Conservation (phyloP, 2,888 invertebrate species). For the Trichopoda pennipes region DNA sequence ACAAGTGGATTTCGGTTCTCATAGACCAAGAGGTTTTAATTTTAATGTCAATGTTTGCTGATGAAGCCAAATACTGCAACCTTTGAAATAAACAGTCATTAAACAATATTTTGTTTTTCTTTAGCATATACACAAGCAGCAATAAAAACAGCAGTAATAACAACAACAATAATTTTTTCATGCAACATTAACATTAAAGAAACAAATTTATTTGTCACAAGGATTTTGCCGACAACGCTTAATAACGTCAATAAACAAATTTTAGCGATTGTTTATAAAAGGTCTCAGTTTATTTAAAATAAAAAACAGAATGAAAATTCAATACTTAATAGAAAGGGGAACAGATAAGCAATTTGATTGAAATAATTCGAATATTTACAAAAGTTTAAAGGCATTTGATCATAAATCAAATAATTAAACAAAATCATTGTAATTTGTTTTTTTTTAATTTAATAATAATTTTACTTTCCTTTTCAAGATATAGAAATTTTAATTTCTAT, state of each 20-base stretch:
- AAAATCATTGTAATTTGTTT: too few species aligned
- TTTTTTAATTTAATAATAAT: too few species aligned
- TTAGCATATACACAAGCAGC: not conserved
- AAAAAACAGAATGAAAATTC: too few species aligned
- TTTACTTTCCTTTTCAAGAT: too few species aligned
- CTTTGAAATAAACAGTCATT: slow-evolving; percentile 27
- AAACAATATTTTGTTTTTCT: slow-evolving; percentile 21
- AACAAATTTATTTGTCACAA: slow-evolving; percentile 52
- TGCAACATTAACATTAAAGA: slow-evolving; percentile 46
- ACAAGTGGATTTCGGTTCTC: slow-evolving; percentile 6
- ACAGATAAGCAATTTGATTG: too few species aligned
- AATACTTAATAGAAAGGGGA: too few species aligned
- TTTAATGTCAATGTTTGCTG: not conserved
- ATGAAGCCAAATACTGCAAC: slow-evolving; percentile 18
- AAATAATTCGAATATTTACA: too few species aligned
- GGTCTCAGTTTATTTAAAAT: not conserved
- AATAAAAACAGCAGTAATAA: slow-evolving; percentile 5
- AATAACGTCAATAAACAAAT: not conserved
- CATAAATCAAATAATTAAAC: too few species aligned
- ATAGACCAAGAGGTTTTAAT: not conserved
- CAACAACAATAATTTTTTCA: slow-evolving; percentile 22
- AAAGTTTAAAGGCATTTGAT: too few species aligned
- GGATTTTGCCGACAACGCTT: slow-evolving; percentile 24
- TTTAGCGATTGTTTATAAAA: slow-evolving; percentile 8
- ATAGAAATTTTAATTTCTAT: too few species aligned